These are phyloP conservation scores for Erythrocebus patas DNA, from an alignment of 2,113 vertebrate species.

Conservation along the genomic window DNA sequence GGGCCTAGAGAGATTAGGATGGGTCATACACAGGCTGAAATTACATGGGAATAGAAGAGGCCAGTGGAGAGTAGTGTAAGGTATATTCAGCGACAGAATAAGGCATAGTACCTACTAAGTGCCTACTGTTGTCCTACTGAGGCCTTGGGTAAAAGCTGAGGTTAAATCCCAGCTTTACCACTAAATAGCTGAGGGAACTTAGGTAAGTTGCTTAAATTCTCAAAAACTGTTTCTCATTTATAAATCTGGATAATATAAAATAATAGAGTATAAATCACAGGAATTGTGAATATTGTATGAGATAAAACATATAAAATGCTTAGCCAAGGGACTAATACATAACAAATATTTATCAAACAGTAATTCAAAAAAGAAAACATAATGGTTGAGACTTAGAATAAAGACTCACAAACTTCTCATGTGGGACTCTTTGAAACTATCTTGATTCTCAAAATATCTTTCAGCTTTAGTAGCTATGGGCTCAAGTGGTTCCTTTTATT, in stretches of 20 bases:
- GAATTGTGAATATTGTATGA: background rate
- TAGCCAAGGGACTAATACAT: background rate
- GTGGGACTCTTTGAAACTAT: background rate
- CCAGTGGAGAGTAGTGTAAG: background rate
- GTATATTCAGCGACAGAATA: background rate
- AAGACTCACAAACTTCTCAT: background rate
- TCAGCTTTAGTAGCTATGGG: background rate
- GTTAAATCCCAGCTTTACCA: background rate
- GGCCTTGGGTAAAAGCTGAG: background rate
- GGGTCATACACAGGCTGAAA: background rate
- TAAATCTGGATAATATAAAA: background rate
- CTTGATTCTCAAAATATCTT: background rate
- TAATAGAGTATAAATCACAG: background rate
- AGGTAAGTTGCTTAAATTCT: background rate
- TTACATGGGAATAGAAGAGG: background rate
- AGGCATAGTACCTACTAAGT: fast-evolving
- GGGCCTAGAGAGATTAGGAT: background rate
- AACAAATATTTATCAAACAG: background rate
- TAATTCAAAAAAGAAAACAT: background rate
- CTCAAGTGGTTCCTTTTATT: background rate
- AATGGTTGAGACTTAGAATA: background rate
- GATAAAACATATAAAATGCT: background rate
- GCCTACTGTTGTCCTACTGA: background rate
- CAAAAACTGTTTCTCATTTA: background rate
- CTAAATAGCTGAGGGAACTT: background rate